Conservation (phyloP, 1,140 invertebrate genomes). For the Ceratitis capitata region DNA sequence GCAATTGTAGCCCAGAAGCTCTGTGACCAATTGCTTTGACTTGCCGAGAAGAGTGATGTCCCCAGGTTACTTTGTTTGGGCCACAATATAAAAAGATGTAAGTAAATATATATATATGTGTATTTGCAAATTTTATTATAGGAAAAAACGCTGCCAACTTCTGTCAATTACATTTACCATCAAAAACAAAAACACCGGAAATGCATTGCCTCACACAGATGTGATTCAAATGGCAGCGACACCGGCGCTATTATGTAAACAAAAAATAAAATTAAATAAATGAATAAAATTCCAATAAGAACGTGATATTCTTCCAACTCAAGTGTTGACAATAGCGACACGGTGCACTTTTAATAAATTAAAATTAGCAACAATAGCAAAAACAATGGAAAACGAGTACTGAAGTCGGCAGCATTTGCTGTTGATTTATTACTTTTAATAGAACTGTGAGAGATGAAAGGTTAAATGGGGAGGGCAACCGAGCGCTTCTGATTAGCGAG, state of each 20-base stretch:
- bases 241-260: neutral
- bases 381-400: neutral
- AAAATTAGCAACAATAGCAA: neutral
- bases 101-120: neutral
- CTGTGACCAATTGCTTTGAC: slow-evolving; percentile 14
- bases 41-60: neutral
- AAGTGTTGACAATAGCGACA: neutral
- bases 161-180: neutral
- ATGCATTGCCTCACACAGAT: neutral
- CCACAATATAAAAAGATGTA: neutral
- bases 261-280: neutral
- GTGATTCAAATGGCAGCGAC: neutral
- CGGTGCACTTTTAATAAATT: neutral
- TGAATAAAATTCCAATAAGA: neutral
- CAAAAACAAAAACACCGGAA: slow-evolving; percentile 7
- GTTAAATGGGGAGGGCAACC: no score
- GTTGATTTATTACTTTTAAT: no score
- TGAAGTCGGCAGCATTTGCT: neutral
- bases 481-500: no score
- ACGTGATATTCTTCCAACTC: neutral
- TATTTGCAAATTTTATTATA: neutral
- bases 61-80: neutral
- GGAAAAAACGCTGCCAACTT: neutral
- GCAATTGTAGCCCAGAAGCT: neutral
- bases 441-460: no score